A percentile compares a stretch with the other conserved stretches of the same genome.
phyloP scores from a whole-genome alignment of 2,888 invertebrate genomes.

The Zootermopsis nevadensis region DNA sequence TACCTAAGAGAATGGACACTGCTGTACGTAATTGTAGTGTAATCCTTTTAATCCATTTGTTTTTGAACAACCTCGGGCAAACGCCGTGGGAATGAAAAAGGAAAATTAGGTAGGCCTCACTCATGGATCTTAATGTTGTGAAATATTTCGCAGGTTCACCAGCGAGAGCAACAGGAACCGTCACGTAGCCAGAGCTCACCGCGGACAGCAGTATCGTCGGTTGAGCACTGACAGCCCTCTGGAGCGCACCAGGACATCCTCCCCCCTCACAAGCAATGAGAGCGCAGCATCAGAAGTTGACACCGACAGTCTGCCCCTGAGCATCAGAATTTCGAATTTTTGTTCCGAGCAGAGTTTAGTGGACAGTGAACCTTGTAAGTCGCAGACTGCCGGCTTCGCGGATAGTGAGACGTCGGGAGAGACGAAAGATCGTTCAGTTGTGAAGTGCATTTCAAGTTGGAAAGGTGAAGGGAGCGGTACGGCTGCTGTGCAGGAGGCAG shows the following conservation, averaged over 20 bases:
- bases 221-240: constrained; percentile 11
- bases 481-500: background rate
- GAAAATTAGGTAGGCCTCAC: too few species aligned
- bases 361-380: background rate
- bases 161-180: constrained; percentile 36
- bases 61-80: too few species aligned
- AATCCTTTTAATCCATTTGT: too few species aligned
- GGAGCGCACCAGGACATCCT: background rate
- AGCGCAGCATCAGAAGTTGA: background rate
- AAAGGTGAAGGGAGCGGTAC: background rate
- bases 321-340: background rate
- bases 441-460: background rate
- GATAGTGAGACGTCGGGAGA: background rate
- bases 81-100: too few species aligned
- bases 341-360: background rate
- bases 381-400: background rate
- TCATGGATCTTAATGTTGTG: too few species aligned
- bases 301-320: background rate
- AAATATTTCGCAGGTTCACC: background rate
- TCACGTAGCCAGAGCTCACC: constrained; percentile 44
- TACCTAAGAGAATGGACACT: too few species aligned
- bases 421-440: background rate
- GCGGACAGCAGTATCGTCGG: constrained; percentile 22
- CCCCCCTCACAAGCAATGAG: background rate
- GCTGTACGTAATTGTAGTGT: too few species aligned